Percentiles rank a stretch among this genome's conserved stretches.
Conservation (phyloP, 1,140 invertebrate genomes). For the Trissolcus basalis region DNA sequence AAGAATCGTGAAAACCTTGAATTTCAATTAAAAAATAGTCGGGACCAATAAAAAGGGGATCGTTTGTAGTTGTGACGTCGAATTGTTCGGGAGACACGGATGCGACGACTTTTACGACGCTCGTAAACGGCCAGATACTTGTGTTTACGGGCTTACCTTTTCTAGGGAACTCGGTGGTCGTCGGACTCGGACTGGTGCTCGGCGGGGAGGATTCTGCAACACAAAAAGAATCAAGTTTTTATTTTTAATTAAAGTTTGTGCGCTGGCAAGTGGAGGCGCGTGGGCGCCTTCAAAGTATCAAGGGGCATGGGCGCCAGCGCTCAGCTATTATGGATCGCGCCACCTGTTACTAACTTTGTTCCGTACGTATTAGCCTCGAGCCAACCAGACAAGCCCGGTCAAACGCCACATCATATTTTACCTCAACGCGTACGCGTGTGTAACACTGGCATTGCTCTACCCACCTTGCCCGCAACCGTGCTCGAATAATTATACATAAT, state of each 20-base stretch:
- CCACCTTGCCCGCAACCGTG: conserved; percentile 57
- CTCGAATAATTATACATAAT: conserved; percentile 72
- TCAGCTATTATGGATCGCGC: conserved; percentile 70
- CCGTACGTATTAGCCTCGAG: conserved; percentile 69
- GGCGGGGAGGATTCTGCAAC: conserved; percentile 78
- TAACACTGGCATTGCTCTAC: conserved; percentile 8
- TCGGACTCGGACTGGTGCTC: conserved; percentile 78
- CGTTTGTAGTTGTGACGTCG: conserved; percentile 3
- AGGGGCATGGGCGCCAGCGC: conserved; percentile 24
- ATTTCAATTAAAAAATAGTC: background rate
- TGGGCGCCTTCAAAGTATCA: conserved; percentile 29
- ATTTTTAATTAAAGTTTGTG: conserved; percentile 69
- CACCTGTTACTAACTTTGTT: conserved; percentile 75
- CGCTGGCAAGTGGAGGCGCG: conserved; percentile 11
- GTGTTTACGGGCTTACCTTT: conserved; percentile 71
- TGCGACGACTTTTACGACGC: conserved; percentile 32
- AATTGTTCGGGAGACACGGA: conserved; percentile 5
- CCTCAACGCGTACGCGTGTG: conserved; percentile 24
- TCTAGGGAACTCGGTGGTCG: conserved; percentile 76
- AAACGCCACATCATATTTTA: conserved; percentile 72
- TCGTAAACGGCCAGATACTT: conserved; percentile 21
- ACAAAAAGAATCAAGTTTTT: conserved; percentile 66
- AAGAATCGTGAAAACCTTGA: no score
- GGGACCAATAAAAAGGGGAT: background rate
- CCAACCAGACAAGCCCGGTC: conserved; percentile 58